phyloP scores from a whole-genome alignment of 53 echinoderm and acorn worm species.

The Patiria pectinifera region DNA sequence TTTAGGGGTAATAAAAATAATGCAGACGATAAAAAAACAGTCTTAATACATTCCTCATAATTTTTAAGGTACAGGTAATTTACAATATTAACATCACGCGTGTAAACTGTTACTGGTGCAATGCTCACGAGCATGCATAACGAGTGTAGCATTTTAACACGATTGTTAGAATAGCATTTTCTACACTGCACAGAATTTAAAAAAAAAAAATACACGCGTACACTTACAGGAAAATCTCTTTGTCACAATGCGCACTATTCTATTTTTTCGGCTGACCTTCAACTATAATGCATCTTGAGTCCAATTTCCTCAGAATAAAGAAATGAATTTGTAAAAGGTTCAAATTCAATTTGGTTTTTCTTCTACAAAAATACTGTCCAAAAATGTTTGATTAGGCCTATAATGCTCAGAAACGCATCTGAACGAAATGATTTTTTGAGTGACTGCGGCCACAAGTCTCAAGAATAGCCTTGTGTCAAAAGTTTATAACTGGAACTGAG shows the following conservation, averaged over 20 bases:
- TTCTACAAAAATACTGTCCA: neutral
- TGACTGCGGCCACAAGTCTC: neutral
- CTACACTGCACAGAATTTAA: too few relatives aligned
- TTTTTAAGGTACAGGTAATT: neutral
- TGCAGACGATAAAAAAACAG: neutral
- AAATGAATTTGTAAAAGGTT: neutral
- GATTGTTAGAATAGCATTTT: too few relatives aligned
- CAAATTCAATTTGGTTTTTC: neutral
- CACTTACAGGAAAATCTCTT: too few relatives aligned
- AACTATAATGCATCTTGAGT: too few relatives aligned
- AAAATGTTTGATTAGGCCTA: neutral
- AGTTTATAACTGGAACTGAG: neutral
- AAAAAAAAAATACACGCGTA: too few relatives aligned
- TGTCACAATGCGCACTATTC: too few relatives aligned
- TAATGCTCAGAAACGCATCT: neutral
- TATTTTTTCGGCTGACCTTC: too few relatives aligned
- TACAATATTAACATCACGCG: conserved; percentile 32
- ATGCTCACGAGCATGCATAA: neutral
- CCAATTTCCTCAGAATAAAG: neutral
- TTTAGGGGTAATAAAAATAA: neutral
- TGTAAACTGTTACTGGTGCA: neutral
- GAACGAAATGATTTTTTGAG: neutral
- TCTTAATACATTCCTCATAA: neutral
- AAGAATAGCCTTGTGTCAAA: neutral
- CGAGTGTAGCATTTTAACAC: too few relatives aligned